Base-by-base conservation (phyloP, 2,113 vertebrate genomes). In the Theristicus caerulescens region DNA sequence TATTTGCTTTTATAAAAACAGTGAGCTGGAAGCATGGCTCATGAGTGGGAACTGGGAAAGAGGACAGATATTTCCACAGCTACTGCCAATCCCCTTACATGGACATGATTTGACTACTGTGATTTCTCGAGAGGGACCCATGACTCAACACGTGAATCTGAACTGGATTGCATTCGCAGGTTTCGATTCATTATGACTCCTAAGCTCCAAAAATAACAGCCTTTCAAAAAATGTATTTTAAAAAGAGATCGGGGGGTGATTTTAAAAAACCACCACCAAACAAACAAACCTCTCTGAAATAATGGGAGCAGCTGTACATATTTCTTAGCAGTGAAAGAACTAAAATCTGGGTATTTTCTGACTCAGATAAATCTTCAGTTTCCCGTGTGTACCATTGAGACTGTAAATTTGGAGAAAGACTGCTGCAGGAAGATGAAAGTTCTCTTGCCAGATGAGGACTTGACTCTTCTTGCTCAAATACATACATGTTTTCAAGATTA, bases 51-150 rank as follows among this genome's bases (percentile, higher is more conserved):
- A 78, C 26, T 27, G 46, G 29, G 79, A 62, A 74, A 67, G 61
- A 84, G 32, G 19, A 32, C 47, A 79, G 84, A 67, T 92, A 58
- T 93, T 97, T 93, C 92, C 90, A 86, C 69, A 91, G 83, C 64
- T 84, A 22, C 36, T 93, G 94, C 93, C 92, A 95, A 74, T 64
- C 72, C 38, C 52, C 76, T 93, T 90, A 78, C 65, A 77, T 52
- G 90, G 96, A 58, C 9, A 42, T 14, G 40, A 61, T 88, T 59
- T 82, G 72, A 83, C 24, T 90, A 51, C 65, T 52, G 69, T 65
- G 44, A 32, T 5, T 57, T 64, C 21, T 54, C 0, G 21, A 69
- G 71, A 94, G 49, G 25, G 58, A 82, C 52, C 32, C 5, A 0
- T 82, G 92, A 93, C 76, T 94, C 72, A 92, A 83, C 67, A 67